Evolutionary conservation across 1,140 invertebrate genomes (phyloP).

Genomic region (Delia radicum): DNA sequence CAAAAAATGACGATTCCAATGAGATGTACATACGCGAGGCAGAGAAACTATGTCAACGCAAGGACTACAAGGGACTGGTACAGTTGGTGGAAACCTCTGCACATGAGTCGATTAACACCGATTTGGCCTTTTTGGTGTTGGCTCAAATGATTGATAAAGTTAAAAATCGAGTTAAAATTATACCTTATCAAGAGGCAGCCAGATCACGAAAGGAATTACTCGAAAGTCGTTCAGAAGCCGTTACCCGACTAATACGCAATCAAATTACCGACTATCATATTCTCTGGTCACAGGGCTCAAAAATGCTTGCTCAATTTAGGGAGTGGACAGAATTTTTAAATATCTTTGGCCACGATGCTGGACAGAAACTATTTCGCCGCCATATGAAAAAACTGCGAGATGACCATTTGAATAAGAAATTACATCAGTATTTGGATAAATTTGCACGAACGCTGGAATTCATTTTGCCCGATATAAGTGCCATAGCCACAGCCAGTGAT

Average conservation of each 20-base stretch:
- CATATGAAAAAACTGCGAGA: conserved; percentile 85
- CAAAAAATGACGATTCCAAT: conserved; percentile 94
- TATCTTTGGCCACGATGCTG: conserved; percentile 79
- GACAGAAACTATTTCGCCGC: conserved; percentile 75
- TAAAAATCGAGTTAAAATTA: conserved; percentile 66
- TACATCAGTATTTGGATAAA: conserved; percentile 78
- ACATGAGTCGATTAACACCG: conserved; percentile 96
- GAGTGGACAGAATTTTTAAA: conserved; percentile 92
- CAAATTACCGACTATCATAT: conserved; percentile 79
- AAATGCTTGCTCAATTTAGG: conserved; percentile 81
- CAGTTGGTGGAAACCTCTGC: conserved; percentile 92
- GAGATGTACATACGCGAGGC: conserved; percentile 86
- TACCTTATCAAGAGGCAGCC: conserved; percentile 85
- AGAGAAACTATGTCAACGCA: conserved; percentile 82
- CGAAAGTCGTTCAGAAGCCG: conserved; percentile 85
- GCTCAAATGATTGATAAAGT: conserved; percentile 87
- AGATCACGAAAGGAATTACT: conserved; percentile 83
- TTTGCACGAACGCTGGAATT: conserved; percentile 79
- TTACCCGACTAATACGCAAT: conserved; percentile 78
- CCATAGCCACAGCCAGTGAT: conserved; percentile 58
- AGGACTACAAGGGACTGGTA: conserved; percentile 88
- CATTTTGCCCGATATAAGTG: conserved; percentile 78
- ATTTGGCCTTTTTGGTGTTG: conserved; percentile 87
- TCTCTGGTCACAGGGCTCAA: conserved; percentile 82
- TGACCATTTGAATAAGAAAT: conserved; percentile 77